These are phyloP conservation scores for Phrynocephalus guinanensis DNA, from an alignment of 2,797 vertebrate species.

Conservation along the genomic window DNA sequence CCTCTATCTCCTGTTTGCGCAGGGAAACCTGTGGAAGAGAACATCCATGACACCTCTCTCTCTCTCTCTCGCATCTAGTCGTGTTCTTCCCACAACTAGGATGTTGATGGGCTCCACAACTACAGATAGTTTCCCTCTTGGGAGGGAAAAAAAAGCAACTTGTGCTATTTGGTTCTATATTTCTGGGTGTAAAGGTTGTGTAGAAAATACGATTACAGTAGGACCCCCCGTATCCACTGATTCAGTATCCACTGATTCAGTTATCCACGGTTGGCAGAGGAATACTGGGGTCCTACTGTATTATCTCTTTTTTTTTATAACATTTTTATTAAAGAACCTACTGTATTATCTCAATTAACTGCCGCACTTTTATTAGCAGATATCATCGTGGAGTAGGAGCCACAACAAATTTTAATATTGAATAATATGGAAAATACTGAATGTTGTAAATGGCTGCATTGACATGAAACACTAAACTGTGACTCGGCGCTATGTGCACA, in stretches of 20 bases:
- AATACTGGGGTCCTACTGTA: too few species aligned
- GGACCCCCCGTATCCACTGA: too few species aligned
- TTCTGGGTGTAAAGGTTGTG: conserved; percentile 21
- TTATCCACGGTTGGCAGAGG: too few species aligned
- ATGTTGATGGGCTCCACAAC: not conserved
- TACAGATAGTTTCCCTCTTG: not conserved
- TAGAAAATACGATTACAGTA: conserved; percentile 23
- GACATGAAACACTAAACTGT: not conserved
- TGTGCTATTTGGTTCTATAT: conserved; percentile 11
- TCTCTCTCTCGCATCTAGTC: too few species aligned
- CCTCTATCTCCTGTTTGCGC: conserved; percentile 91
- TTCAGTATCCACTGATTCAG: too few species aligned
- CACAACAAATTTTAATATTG: not conserved
- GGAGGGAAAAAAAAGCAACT: conserved; percentile 29
- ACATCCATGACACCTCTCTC: conserved; percentile 43
- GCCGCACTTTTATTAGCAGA: conserved; percentile 10
- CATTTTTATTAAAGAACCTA: too few species aligned
- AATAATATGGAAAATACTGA: not conserved
- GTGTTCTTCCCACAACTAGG: not conserved
- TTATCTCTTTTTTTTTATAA: too few species aligned
- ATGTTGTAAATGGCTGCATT: not conserved
- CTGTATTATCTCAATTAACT: conserved; percentile 23
- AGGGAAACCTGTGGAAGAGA: conserved; percentile 84
- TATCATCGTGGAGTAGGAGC: not conserved
- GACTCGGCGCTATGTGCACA: not conserved